Conservation (phyloP, 2,888 invertebrate genomes). For the Limnephilus auricula region DNA sequence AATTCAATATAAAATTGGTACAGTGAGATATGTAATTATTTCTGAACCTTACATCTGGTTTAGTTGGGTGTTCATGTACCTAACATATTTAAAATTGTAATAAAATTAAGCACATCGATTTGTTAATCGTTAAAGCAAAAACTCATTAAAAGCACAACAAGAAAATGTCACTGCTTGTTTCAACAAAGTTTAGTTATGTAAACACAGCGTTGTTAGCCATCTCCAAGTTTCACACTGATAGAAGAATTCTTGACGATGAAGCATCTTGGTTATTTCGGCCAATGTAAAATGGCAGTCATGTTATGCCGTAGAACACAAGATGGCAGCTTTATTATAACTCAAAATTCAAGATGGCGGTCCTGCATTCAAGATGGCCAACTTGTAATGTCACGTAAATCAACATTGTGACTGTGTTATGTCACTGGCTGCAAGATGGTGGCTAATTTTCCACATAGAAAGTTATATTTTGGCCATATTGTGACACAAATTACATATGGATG, state of each 20-base stretch:
- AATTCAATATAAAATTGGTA: constrained; percentile 20
- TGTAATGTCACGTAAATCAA: neutral
- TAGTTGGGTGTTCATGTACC: neutral
- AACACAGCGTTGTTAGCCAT: neutral
- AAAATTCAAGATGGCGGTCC: neutral
- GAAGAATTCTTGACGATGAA: neutral
- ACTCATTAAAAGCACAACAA: neutral
- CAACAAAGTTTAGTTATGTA: neutral
- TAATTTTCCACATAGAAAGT: neutral
- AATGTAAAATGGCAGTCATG: neutral
- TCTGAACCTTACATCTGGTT: neutral
- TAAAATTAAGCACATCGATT: neutral
- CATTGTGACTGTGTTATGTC: too few species aligned
- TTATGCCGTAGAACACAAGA: neutral
- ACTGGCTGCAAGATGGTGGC: neutral
- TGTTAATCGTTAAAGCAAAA: neutral
- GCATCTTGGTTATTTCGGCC: neutral
- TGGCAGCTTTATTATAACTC: neutral
- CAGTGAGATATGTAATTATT: neutral
- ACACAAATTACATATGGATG: neutral
- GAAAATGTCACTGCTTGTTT: neutral
- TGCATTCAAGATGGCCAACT: neutral
- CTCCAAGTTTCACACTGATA: neutral
- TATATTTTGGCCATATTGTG: neutral
- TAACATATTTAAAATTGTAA: neutral